Base-by-base conservation (phyloP, 2,888 invertebrate species). In the Bibio marci region DNA sequence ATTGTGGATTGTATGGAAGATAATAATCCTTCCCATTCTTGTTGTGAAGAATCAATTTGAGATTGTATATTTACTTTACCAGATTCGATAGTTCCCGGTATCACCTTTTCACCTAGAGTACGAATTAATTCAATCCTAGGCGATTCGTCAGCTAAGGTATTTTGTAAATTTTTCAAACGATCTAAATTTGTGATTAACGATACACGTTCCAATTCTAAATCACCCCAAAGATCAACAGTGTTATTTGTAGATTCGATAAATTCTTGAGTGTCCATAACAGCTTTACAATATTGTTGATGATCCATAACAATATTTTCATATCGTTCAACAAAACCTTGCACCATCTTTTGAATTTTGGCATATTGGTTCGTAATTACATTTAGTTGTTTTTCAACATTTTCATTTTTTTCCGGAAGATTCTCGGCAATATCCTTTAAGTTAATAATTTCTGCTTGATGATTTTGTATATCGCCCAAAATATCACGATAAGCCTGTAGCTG, bases 251-350 rank as follows among this genome's bases (percentile, higher is more conserved):
- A 78, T 54, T 83, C 82, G 14, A 88, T 69, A 78, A 87, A 90
- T 57, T 88, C 87, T 52, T 82, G 80, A 1, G 82, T 72, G 46
- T 88, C 87, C 63, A 81, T 75, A 0, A 87, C 81, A 14, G 83
- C 80, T 59, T 83, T 86, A 45, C 78, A 80, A 54, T 87, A 90
- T 48, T 82, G 80, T 50, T 88, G 86, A 57, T 91, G 91, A 49
- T 85, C 81, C 52, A 78, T 80, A 0, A 90, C 90, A 50, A 88
- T 83, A 1, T 71, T 77, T 63, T 91, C 90, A 53, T 90, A 90
- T 45, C 74, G 73, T 51, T 85, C 83, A 0, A 88, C 83, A 50
- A 77, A 87, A 11, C 69, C 67, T 52, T 82, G 78, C 0, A 79
- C 76, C 49, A 79, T 69, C 42, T 74, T 71, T 30, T 80, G 63